phyloP scores from a whole-genome alignment of 2,797 vertebrate genomes.

The Epinephelus awoara region DNA sequence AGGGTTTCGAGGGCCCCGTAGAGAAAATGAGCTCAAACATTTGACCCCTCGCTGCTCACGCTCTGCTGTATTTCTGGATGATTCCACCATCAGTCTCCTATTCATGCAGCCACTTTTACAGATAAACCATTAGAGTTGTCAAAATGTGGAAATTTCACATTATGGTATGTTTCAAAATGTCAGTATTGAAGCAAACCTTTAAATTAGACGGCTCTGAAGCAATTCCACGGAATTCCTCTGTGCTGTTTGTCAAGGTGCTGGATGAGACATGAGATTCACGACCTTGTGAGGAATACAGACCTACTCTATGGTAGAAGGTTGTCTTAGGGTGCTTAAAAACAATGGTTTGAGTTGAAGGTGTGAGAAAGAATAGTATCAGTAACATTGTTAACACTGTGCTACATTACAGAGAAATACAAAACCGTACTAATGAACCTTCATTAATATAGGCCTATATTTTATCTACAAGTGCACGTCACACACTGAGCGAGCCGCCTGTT shows the following conservation, averaged over 20 bases:
- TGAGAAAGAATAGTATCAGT: too few species aligned
- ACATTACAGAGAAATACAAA: too few species aligned
- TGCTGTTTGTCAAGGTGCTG: background rate
- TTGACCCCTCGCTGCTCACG: conserved; percentile 55
- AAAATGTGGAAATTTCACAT: conserved; percentile 27
- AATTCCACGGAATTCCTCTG: background rate
- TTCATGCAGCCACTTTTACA: conserved; percentile 14
- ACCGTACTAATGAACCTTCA: too few species aligned
- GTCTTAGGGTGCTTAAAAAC: background rate
- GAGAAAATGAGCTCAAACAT: conserved; percentile 65
- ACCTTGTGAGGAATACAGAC: background rate
- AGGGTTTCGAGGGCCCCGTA: conserved; percentile 66
- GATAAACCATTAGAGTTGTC: conserved; percentile 44
- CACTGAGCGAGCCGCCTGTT: too few species aligned
- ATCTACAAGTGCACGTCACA: too few species aligned
- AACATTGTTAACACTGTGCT: too few species aligned
- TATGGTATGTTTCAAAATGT: conserved; percentile 4
- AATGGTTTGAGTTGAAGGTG: too few species aligned
- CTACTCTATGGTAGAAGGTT: background rate
- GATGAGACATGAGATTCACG: background rate
- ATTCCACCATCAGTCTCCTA: conserved; percentile 50
- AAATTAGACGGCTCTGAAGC: conserved; percentile 5
- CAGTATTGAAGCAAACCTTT: conserved; percentile 19
- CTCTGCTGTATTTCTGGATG: conserved; percentile 23
- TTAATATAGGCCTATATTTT: too few species aligned